Evolutionary conservation across 2,888 invertebrate species (phyloP), one percentile per base, ranked within the genome.

Genomic region (Drosophila cyrtoloma): DNA sequence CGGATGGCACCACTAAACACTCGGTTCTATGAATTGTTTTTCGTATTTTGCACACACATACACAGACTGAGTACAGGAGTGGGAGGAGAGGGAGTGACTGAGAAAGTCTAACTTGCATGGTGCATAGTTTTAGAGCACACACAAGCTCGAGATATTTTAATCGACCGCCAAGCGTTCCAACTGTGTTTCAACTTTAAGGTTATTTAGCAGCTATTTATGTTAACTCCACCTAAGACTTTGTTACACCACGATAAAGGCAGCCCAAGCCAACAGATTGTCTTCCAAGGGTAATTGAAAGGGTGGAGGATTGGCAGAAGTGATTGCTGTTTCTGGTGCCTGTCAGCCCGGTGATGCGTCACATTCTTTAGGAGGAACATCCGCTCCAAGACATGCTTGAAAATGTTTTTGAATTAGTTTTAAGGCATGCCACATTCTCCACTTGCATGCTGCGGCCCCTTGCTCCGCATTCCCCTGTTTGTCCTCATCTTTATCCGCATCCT

Each of bases 401-500:
- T 74, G 70, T 71, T 74, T 76, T 57, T 62, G 74, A 81, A 79
- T 83, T 83, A 75, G 81, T 77, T 83, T 81, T 81, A 79, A 84
- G 69, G 79, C 84, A 71, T 73, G 75, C 71, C 74, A 64, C 74
- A 78, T 68, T 79, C 58, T 66, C 55, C 30, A 44, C 57, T 56
- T 63, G 56, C 64, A 63, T 55, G 51, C 30, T 57, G 47, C 16
- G 47, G 9, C 55, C 42, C 2, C 37, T 9, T 26, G 35, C 65
- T 9, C 5, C 19, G 12, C 14, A 39, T 4, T 28, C 5, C 35
- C 22, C 28, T 28, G 16, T 9, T 30, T 33, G 47, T 7, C 22
- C 5, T 44, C 58, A 3, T 32, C 14, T 22, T 19, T 42, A 6
- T 44, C 33, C 47, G 14, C 64, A 44, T 22, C 22, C 28, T 35